phyloP scores from a whole-genome alignment of 2,888 invertebrate species.

The Metopia argyrocephala region DNA sequence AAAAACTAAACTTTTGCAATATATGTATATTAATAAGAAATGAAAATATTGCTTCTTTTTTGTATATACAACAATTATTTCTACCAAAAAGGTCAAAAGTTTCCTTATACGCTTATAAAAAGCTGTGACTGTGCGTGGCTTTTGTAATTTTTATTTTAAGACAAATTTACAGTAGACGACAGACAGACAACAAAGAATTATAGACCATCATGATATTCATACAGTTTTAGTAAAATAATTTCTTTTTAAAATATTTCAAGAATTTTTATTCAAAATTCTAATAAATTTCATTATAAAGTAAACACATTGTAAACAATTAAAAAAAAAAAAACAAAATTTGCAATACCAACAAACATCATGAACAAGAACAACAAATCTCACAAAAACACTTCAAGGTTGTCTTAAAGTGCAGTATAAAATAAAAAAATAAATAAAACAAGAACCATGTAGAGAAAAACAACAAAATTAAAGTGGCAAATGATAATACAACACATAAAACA shows the following conservation, averaged over 20 bases:
- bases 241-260: background rate
- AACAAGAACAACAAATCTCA: background rate
- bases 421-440: background rate
- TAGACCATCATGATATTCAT: background rate
- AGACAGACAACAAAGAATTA: constrained; percentile 43
- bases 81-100: constrained; percentile 40
- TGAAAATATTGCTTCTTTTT: background rate
- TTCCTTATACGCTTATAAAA: background rate
- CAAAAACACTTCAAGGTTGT: constrained; percentile 48
- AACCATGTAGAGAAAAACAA: background rate
- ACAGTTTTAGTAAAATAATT: background rate
- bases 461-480: background rate
- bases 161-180: background rate
- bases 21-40: background rate
- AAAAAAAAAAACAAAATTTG: background rate
- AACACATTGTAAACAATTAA: background rate
- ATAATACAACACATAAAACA: background rate
- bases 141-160: background rate
- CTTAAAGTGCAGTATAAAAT: constrained; percentile 14
- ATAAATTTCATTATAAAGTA: background rate
- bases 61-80: background rate
- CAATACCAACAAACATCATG: background rate
- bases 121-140: background rate
- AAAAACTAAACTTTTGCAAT: background rate
- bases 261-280: background rate